Evolutionary conservation across 2,888 invertebrate genomes (phyloP).

Genomic region (Drosophila histrio): DNA sequence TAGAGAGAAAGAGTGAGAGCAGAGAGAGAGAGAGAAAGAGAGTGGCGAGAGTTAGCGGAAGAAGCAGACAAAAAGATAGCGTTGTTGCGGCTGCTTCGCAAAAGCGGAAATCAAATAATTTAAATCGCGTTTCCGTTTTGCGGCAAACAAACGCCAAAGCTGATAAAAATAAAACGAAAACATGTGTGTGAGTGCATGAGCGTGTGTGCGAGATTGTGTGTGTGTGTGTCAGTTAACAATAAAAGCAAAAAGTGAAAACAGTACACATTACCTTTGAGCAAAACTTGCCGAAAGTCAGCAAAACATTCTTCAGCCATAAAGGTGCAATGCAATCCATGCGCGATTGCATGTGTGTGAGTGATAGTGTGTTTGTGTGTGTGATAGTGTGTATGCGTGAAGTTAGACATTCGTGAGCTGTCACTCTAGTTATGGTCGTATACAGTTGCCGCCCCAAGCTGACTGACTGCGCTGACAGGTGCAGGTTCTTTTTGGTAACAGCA

Average conservation of each 20-base stretch:
- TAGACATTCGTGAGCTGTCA: conserved; percentile 41
- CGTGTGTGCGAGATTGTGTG: background rate
- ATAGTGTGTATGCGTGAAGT: conserved; percentile 5
- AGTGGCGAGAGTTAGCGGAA: background rate
- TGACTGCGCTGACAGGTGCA: conserved; percentile 51
- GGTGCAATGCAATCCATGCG: conserved; percentile 30
- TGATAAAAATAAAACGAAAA: conserved; percentile 53
- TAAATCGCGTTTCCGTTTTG: conserved; percentile 79
- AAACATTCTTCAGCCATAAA: conserved; percentile 38
- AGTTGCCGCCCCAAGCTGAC: conserved; percentile 32
- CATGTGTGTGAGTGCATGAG: conserved; percentile 4
- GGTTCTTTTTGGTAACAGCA: conserved; percentile 15
- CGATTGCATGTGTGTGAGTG: background rate
- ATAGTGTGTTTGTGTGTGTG: background rate
- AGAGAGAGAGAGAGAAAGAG: background rate
- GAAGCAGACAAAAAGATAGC: background rate
- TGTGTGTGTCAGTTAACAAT: conserved; percentile 21
- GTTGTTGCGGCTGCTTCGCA: conserved; percentile 35
- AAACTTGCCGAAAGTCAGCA: conserved; percentile 44
- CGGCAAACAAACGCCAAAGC: conserved; percentile 55
- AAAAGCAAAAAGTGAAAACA: conserved; percentile 23
- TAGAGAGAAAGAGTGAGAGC: background rate
- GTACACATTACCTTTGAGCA: conserved; percentile 41
- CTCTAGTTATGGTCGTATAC: conserved; percentile 32
- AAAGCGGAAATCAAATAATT: conserved; percentile 78